These are phyloP conservation scores for Meriones unguiculatus DNA, from an alignment of 2,113 vertebrate species.

Conservation along the genomic window DNA sequence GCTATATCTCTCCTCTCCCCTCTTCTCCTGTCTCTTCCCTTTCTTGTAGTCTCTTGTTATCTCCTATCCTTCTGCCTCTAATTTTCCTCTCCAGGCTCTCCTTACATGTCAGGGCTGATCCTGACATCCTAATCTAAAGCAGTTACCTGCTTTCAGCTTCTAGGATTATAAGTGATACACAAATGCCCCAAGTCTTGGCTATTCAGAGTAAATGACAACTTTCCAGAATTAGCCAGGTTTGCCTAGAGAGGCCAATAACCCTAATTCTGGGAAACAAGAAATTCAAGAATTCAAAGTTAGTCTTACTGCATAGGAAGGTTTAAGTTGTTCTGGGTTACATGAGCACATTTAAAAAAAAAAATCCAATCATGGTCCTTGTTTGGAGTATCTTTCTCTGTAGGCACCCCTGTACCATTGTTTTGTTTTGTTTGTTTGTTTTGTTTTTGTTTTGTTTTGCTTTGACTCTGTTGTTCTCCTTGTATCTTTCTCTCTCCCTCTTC, in stretches of 20 bases:
- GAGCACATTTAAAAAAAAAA: not conserved
- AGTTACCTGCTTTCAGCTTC: not conserved
- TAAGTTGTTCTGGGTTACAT: not conserved
- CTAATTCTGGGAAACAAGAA: not conserved
- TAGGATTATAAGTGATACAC: not conserved
- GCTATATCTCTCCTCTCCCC: not conserved
- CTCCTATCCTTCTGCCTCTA: not conserved
- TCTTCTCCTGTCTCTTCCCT: accelerated
- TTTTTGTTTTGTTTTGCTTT: too few relatives aligned
- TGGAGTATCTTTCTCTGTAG: too few relatives aligned
- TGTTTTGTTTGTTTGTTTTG: too few relatives aligned
- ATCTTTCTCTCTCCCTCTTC: too few relatives aligned
- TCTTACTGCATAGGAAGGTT: not conserved
- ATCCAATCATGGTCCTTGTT: too few relatives aligned
- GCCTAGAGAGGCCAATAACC: not conserved
- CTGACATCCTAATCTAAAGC: not conserved
- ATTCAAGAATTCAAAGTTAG: not conserved
- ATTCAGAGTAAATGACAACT: not conserved
- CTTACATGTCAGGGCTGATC: not conserved
- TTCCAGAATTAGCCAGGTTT: not conserved
- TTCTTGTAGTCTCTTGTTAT: not conserved
- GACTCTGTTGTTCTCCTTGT: too few relatives aligned
- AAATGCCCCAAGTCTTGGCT: not conserved
- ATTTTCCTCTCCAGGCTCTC: not conserved
- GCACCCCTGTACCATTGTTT: too few relatives aligned